Evolutionary conservation across 2,797 vertebrate species (phyloP).

Genomic region (Falco biarmicus): DNA sequence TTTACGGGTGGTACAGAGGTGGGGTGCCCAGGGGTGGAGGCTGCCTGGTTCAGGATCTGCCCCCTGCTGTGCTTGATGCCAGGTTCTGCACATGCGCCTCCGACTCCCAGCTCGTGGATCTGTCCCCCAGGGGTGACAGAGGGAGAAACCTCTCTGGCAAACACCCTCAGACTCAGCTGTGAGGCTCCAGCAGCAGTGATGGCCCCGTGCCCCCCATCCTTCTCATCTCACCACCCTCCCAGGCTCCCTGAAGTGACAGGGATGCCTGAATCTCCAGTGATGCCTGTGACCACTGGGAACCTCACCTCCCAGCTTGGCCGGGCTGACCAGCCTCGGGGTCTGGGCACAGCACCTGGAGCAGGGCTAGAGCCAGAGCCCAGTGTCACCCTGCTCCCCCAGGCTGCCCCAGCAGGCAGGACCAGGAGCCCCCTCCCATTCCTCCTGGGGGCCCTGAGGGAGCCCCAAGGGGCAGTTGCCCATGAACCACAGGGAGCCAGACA

Average conservation of each 20-base stretch:
- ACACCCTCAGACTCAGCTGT: not conserved
- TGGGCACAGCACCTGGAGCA: not conserved
- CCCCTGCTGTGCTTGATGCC: not conserved
- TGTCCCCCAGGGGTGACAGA: fast-evolving
- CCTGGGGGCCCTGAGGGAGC: not conserved
- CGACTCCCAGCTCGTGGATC: not conserved
- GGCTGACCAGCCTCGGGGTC: not conserved
- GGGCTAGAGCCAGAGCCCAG: not conserved
- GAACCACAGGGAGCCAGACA: not conserved
- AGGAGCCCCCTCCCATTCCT: not conserved
- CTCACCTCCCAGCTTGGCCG: not conserved
- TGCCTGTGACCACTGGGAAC: not conserved
- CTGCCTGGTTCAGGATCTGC: not conserved
- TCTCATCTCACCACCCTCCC: not conserved
- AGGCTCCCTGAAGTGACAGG: not conserved
- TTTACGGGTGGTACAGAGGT: fast-evolving
- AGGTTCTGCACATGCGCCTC: not conserved
- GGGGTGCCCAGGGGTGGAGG: not conserved
- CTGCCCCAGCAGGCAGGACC: not conserved
- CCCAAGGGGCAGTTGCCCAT: not conserved
- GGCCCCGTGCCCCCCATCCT: too few species aligned
- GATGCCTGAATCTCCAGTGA: not conserved
- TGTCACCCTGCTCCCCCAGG: fast-evolving
- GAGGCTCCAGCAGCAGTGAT: not conserved
- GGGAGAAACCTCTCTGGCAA: not conserved